These are phyloP conservation scores for Lottia scabra DNA, from an alignment of 2,888 invertebrate species.

Conservation along the genomic window DNA sequence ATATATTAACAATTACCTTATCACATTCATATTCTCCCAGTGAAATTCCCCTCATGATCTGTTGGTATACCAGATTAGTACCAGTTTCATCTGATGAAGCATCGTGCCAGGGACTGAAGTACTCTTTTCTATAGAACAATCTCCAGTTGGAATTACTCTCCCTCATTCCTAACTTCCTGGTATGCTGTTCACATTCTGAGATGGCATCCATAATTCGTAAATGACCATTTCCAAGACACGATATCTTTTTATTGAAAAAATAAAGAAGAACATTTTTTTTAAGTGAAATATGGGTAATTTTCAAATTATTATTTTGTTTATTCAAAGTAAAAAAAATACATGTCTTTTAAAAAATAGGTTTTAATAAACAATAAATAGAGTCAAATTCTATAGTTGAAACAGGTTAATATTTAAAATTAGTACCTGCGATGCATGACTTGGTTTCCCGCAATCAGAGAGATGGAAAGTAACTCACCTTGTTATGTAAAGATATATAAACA, in stretches of 20 bases:
- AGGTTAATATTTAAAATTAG: no score
- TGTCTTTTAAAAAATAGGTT: no score
- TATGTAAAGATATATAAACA: slow-evolving; percentile 53
- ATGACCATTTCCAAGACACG: slow-evolving; percentile 57
- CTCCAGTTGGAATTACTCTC: slow-evolving; percentile 59
- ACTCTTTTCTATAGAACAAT: slow-evolving; percentile 58
- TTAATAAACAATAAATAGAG: no score
- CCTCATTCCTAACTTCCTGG: slow-evolving; percentile 52
- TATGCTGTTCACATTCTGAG: slow-evolving; percentile 58
- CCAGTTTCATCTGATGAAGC: slow-evolving; percentile 37
- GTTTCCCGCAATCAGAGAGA: not conserved
- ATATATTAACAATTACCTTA: slow-evolving; percentile 36
- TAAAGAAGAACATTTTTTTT: no score
- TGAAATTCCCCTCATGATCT: slow-evolving; percentile 56
- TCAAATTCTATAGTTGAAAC: no score
- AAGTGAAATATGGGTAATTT: not conserved
- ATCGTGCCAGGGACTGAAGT: slow-evolving; percentile 56
- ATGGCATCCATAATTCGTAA: slow-evolving; percentile 60
- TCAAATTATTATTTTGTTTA: no score
- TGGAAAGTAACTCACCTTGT: slow-evolving; percentile 39
- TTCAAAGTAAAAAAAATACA: no score
- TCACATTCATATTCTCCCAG: slow-evolving; percentile 58
- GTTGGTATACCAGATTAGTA: slow-evolving; percentile 55
- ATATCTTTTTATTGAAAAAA: slow-evolving; percentile 48
- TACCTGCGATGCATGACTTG: no score